A percentile compares a stretch with the other conserved stretches of the same genome.
phyloP scores from a whole-genome alignment of 2,888 invertebrate species.

The Drosophila cracens region DNA sequence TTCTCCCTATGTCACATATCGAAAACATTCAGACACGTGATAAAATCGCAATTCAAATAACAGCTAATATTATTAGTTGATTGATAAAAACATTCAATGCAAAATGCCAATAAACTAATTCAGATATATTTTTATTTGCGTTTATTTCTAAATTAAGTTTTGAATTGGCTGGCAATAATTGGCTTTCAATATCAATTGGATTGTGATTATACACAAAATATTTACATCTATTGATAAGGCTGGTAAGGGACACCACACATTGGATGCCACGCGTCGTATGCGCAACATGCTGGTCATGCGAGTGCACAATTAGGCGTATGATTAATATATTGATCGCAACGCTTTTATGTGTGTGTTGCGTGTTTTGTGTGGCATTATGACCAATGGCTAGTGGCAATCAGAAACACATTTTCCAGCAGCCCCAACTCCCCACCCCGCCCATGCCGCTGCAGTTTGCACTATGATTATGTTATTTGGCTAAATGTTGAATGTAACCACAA shows the following conservation, averaged over 20 bases:
- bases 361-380: background rate
- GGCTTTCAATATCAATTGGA: background rate
- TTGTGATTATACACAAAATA: background rate
- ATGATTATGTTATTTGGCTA: slow-evolving; percentile 32
- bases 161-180: background rate
- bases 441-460: slow-evolving; percentile 11
- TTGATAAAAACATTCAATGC: background rate
- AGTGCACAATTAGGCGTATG: slow-evolving; percentile 46
- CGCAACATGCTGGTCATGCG: slow-evolving; percentile 24
- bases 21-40: slow-evolving; percentile 35
- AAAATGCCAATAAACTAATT: background rate
- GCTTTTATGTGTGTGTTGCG: slow-evolving; percentile 4
- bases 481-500: slow-evolving; percentile 32
- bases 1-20: slow-evolving; percentile 16
- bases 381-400: slow-evolving; percentile 35
- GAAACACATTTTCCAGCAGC: slow-evolving; percentile 39
- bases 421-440: no score
- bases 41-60: slow-evolving; percentile 3
- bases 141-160: background rate
- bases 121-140: background rate
- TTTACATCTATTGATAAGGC: background rate
- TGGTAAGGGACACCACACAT: background rate
- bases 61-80: background rate
- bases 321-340: slow-evolving; percentile 50
- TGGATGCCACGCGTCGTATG: slow-evolving; percentile 30